Conservation (phyloP, 2,113 vertebrate species). For the Azemiops feae region DNA sequence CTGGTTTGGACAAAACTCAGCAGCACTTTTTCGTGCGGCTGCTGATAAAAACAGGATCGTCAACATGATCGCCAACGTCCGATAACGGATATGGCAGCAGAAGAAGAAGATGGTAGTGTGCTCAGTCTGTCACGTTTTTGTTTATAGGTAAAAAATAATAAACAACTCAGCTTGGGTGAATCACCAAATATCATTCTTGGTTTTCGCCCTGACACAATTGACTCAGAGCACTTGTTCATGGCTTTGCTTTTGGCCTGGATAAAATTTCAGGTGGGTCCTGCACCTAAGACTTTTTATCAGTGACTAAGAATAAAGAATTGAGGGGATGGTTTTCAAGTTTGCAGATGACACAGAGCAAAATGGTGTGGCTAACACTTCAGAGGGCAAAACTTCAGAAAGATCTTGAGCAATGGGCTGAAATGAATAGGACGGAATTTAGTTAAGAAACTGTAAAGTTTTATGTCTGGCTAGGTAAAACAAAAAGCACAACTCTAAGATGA, state of each 20-base stretch:
- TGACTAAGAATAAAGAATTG: not conserved
- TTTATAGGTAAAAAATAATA: not conserved
- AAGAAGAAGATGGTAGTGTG: not conserved
- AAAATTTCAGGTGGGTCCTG: not conserved
- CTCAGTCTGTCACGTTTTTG: not conserved
- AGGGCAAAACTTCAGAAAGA: not conserved
- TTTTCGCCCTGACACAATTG: not conserved
- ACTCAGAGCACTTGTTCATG: not conserved
- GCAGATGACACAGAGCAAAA: not conserved
- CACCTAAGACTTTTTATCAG: not conserved
- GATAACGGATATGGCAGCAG: no score
- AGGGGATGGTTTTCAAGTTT: not conserved
- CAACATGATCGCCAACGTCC: no score
- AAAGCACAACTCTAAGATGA: not conserved
- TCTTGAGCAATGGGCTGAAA: not conserved
- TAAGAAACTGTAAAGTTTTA: not conserved
- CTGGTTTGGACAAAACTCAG: no score
- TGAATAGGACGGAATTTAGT: not conserved
- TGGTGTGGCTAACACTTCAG: not conserved
- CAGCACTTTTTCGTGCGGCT: no score
- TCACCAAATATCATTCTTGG: not conserved
- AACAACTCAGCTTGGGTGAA: not conserved
- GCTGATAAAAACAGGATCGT: no score
- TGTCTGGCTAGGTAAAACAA: not conserved
- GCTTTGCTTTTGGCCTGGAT: not conserved